Conservation (phyloP, 1,140 invertebrate species). For the Lycorma delicatula region DNA sequence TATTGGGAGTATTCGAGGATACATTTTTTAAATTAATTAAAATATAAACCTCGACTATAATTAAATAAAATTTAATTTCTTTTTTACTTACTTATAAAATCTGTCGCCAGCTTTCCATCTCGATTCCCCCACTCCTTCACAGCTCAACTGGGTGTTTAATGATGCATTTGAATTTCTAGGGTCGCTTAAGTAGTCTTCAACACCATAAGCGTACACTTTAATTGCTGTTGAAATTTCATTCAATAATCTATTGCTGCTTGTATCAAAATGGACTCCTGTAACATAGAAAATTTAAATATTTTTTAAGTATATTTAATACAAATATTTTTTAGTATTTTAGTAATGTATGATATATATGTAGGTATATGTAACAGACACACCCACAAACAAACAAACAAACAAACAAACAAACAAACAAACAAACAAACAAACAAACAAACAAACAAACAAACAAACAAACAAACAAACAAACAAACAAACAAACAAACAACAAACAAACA, state of each 20-base stretch:
- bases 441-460: too few species aligned
- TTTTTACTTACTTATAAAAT: constrained; percentile 52
- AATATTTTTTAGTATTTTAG: not conserved
- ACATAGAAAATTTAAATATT: constrained; percentile 1
- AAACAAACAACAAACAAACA: too few species aligned
- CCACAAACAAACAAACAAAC: too few species aligned
- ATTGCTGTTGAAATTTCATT: constrained; percentile 82
- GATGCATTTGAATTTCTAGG: constrained; percentile 54
- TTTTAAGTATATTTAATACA: not conserved
- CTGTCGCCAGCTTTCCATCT: constrained; percentile 69
- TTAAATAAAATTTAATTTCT: too few species aligned
- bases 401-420: too few species aligned
- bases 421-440: too few species aligned
- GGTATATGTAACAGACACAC: too few species aligned
- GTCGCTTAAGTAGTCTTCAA: constrained; percentile 76
- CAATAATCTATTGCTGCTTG: constrained; percentile 65
- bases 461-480: too few species aligned
- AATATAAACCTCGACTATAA: too few species aligned
- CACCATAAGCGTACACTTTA: constrained; percentile 83
- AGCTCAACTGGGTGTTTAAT: constrained; percentile 71
- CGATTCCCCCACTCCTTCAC: constrained; percentile 62
- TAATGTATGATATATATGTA: too few species aligned
- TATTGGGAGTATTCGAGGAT: too few species aligned
- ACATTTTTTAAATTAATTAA: too few species aligned
- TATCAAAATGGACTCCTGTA: constrained; percentile 84